phyloP scores from a whole-genome alignment of 2,888 invertebrate genomes.

The Pammene fasciana region DNA sequence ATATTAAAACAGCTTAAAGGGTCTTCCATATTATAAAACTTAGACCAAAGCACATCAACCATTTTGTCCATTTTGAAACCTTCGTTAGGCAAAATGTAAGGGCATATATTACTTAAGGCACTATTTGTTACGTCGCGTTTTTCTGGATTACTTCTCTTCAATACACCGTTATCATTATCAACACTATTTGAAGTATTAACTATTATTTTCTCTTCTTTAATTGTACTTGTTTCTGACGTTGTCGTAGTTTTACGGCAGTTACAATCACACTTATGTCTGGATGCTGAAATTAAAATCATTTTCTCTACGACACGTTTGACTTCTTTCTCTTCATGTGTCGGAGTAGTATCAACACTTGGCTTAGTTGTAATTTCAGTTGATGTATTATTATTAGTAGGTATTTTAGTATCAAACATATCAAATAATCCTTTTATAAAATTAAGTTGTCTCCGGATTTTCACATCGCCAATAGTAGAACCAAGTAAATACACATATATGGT shows the following conservation, averaged over 20 bases:
- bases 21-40: constrained; percentile 52
- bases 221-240: neutral
- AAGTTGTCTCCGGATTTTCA: neutral
- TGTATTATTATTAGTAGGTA: too few relatives aligned
- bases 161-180: neutral
- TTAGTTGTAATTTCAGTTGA: neutral
- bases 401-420: too few relatives aligned
- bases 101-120: constrained; percentile 1
- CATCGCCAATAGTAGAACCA: neutral
- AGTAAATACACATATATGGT: neutral
- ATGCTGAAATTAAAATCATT: neutral
- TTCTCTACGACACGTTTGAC: neutral
- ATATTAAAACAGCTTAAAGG: constrained; percentile 58
- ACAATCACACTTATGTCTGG: neutral
- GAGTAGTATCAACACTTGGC: neutral
- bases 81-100: constrained; percentile 40
- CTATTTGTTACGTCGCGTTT: neutral
- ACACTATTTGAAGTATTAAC: neutral
- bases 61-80: constrained; percentile 49
- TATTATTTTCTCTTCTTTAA: neutral
- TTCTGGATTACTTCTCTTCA: constrained; percentile 3
- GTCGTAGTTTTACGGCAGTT: neutral
- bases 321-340: neutral
- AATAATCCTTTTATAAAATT: neutral
- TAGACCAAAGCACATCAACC: constrained; percentile 57